Conservation (phyloP, 2,797 vertebrate species). For the Steatocranus sp. region DNA sequence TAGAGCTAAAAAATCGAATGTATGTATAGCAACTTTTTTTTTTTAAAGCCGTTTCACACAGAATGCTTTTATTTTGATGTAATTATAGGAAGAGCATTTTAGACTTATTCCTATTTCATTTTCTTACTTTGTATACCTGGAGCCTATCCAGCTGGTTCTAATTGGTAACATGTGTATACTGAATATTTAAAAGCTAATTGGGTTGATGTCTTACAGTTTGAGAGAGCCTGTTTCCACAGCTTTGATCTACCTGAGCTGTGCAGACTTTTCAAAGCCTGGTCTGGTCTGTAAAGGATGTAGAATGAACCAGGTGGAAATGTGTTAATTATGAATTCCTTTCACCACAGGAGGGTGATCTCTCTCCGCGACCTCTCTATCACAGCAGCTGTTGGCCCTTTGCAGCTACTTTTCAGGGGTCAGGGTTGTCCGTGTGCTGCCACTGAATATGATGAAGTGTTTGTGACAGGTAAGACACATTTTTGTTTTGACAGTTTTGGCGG, state of each 20-base stretch:
- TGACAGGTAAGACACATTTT: conserved; percentile 13
- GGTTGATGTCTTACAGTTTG: conserved; percentile 44
- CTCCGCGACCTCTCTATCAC: conserved; percentile 28
- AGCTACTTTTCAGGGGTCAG: conserved; percentile 1
- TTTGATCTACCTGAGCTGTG: conserved; percentile 59
- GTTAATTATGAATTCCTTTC: conserved; percentile 58
- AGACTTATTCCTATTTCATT: not conserved
- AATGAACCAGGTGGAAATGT: conserved; percentile 51
- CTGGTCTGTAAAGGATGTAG: conserved; percentile 22
- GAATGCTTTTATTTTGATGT: not conserved
- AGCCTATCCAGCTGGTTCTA: conserved; percentile 13
- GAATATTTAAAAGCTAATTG: conserved; percentile 60
- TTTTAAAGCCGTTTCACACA: not conserved
- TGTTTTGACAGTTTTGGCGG: not conserved
- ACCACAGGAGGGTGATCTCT: conserved; percentile 33
- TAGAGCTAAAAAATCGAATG: not conserved
- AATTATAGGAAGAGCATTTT: not conserved
- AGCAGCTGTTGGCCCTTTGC: conserved; percentile 48
- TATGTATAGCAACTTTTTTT: not conserved
- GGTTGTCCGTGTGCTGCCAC: not conserved
- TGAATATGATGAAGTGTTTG: not conserved
- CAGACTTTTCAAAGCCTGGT: conserved; percentile 34
- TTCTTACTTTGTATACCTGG: not conserved
- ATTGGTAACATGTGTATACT: conserved; percentile 50
- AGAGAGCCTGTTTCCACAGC: conserved; percentile 18